These are phyloP conservation scores for Xiphorhynchus elegans DNA, from an alignment of 2,113 vertebrate species.

Conservation along the genomic window DNA sequence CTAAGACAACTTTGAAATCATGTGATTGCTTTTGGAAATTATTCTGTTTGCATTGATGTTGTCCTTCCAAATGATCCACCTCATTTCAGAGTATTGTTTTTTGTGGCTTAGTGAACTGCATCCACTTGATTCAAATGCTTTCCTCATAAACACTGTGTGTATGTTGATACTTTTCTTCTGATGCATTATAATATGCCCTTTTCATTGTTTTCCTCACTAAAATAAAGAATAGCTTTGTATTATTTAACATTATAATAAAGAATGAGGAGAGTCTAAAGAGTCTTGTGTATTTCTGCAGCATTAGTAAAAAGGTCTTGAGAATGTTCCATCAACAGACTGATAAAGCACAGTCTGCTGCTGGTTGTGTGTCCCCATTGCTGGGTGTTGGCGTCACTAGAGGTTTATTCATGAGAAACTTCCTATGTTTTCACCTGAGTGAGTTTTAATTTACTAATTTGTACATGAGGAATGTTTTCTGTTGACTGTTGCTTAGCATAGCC, in stretches of 20 bases:
- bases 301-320: not conserved
- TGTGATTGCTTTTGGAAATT: not conserved
- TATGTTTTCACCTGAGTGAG: not conserved
- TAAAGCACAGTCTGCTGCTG: not conserved
- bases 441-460: not conserved
- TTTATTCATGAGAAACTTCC: not conserved
- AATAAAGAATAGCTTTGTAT: not conserved
- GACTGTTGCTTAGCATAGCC: not conserved
- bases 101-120: not conserved
- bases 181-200: not conserved
- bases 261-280: not conserved
- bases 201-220: not conserved
- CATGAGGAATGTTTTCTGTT: not conserved
- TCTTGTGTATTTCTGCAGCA: not conserved
- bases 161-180: not conserved
- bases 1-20: not conserved
- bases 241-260: not conserved
- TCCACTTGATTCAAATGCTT: not conserved
- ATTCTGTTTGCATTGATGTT: not conserved
- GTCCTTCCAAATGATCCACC: not conserved
- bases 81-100: not conserved
- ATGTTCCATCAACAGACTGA: fast-evolving
- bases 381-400: not conserved
- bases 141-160: not conserved
- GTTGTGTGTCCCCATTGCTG: not conserved